Evolutionary conservation across 2,113 vertebrate genomes (phyloP), one percentile per base, ranked within the genome.

Genomic region (Meriones unguiculatus): DNA sequence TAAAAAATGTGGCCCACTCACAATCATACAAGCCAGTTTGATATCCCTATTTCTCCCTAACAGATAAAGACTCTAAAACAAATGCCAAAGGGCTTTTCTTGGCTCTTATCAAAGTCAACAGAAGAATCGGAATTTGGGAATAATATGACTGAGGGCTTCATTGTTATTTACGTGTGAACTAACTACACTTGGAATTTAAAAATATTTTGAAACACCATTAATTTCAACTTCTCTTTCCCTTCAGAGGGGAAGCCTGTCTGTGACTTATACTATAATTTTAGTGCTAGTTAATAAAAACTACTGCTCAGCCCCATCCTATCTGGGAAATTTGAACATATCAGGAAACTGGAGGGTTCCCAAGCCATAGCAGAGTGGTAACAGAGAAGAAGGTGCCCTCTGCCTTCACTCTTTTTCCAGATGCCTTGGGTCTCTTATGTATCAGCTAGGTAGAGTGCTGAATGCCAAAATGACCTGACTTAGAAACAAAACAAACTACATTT

Each of bases 21-120:
- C 57, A 72, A 52, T 64, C 85, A 73, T 32, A 88, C 38, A 88
- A 85, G 24, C 62, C 64, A n/a, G 54, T n/a, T 59, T 69, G 32
- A 92, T 64, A 95, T 62, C 25, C 46, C 86, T 77, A 70, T 85
- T 94, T 93, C 24, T 72, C 52, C 13, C 46, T 62, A 94, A 67
- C 24, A 90, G 78, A 93, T 76, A 92, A 95, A 86, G 52, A 9
- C 17, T 62, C 46, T 76, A 38, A 82, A 70, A 89, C 9, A 77
- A 57, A 92, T 64, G 46, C 4, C 59, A 67, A 70, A 54, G 86
- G n/a, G 7, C 6, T 95, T 80, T 84, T 87, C 90, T 89, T 64
- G 9, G 25, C 3, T 94, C 87, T 91, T 96, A 70, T 57, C 81
- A 94, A 91, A 95, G 62, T 92, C 70, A 69, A 3, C 3, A 50